phyloP scores from a whole-genome alignment of 1,140 invertebrate genomes.

The Lepidurus couesii region DNA sequence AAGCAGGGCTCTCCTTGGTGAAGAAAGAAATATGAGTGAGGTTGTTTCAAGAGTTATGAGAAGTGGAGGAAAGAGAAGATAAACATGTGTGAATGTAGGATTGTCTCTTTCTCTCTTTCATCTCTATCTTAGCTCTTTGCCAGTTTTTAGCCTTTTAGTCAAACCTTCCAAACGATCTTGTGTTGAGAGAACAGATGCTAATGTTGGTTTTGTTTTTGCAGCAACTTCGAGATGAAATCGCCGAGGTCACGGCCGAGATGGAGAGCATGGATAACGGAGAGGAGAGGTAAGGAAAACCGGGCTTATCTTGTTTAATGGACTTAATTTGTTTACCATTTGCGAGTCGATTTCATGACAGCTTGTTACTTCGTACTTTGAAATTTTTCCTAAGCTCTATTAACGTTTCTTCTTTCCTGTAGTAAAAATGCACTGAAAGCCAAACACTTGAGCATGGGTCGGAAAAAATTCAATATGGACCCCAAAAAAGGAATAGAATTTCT shows the following conservation, averaged over 20 bases:
- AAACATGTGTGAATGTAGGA: slow-evolving; percentile 18
- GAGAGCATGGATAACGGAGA: slow-evolving; percentile 80
- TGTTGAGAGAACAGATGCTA: not conserved
- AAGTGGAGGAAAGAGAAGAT: not conserved
- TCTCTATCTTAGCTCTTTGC: not conserved
- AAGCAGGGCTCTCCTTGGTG: not conserved
- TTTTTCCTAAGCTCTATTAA: not conserved
- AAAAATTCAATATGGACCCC: slow-evolving; percentile 99
- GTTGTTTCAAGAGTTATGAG: not conserved
- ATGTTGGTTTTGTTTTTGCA: slow-evolving; percentile 51
- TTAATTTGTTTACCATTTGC: not conserved
- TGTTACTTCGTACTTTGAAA: not conserved
- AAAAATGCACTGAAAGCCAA: slow-evolving; percentile 92
- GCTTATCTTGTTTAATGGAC: not conserved
- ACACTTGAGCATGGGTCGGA: slow-evolving; percentile 93
- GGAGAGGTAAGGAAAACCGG: slow-evolving; percentile 55
- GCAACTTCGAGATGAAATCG: slow-evolving; percentile 94
- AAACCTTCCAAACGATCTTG: not conserved
- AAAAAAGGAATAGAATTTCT: slow-evolving; percentile 99
- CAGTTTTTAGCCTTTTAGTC: not conserved
- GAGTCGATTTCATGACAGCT: not conserved
- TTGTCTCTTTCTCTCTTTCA: slow-evolving; percentile 9
- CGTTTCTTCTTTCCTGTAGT: slow-evolving; percentile 42
- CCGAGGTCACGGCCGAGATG: slow-evolving; percentile 89
- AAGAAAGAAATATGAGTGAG: not conserved